phyloP scores from a whole-genome alignment of 2,113 vertebrate genomes.

The Gallinago paraguaiae region DNA sequence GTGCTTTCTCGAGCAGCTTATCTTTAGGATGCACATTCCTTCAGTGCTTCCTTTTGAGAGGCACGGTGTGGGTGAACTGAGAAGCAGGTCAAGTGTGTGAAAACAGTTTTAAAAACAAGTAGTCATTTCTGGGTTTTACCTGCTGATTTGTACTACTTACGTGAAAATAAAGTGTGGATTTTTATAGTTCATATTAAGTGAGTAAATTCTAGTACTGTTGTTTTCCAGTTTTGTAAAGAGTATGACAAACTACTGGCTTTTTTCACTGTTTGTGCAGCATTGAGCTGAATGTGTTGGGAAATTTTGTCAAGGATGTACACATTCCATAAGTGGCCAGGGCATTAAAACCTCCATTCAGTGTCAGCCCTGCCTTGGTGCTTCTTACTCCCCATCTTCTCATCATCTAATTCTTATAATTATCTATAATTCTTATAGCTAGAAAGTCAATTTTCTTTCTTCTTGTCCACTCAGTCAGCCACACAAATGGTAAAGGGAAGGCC shows the following conservation, averaged over 20 bases:
- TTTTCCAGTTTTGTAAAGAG: neutral
- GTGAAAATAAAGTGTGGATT: neutral
- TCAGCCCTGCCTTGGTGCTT: neutral
- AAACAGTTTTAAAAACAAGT: neutral
- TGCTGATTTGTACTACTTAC: neutral
- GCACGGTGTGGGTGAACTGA: neutral
- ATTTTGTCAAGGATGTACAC: neutral
- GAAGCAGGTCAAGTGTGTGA: neutral
- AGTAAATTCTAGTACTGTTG: neutral
- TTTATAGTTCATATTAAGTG: neutral
- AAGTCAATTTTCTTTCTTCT: neutral
- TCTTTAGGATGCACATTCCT: neutral
- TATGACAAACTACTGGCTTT: neutral
- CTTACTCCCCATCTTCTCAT: neutral
- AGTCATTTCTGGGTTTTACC: neutral
- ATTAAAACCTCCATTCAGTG: neutral
- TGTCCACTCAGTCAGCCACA: rapidly evolving
- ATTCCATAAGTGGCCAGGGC: neutral
- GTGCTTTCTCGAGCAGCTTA: neutral
- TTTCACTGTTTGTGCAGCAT: neutral
- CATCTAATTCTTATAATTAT: neutral
- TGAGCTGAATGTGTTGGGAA: neutral
- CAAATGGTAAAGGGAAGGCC: neutral
- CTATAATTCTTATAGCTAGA: neutral
- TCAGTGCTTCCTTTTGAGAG: slow-evolving; percentile 12